Evolutionary conservation across 1,140 invertebrate genomes (phyloP), one percentile per base, ranked within the genome.

Genomic region (Caenorhabditis inopinata): DNA sequence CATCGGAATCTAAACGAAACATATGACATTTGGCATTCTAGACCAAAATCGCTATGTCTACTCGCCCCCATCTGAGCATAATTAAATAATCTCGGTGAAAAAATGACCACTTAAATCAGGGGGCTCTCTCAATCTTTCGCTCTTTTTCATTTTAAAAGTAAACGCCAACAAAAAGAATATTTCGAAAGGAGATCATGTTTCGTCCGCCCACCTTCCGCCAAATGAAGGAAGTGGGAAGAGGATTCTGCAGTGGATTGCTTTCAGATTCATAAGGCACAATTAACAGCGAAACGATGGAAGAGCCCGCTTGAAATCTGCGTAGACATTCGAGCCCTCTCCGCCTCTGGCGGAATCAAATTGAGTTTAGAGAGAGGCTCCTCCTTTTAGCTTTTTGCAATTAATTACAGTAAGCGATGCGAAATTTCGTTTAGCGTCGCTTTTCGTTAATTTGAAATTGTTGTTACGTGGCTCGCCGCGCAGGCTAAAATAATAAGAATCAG

Each of bases 181-280:
- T 18, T 68, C 23, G 32, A 68, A 68, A 68, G 23, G 58, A 68
- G 58, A 68, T 68, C 58, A 68, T 38, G 58, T 68, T 68, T 68
- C 58, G 58, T n/a, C 58, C 58, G 32, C 58, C 58, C 58, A 68
- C 58, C 58, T 68, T 68, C 58, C 58, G 58, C 58, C 58, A 68
- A 68, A 62, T 32, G 53, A 16, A 32, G 32, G 58, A 68, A 68
- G 58, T 38, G n/a, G 23, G 32, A 12, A 25, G 25, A 68, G 32
- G 5, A 42, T 29, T 21, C 21, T n/a, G 32, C 9, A 25, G 9
- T 42, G 32, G 32, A 42, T 53, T 35, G 4, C n/a, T 38, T 42
- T 42, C 38, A 38, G 32, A 7, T 38, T 68, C 58, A 68, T 29
- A 42, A 68, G 58, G 58, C 58, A 68, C 58, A 68, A 68, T 68